phyloP scores from a whole-genome alignment of 2,888 invertebrate genomes.

The Schrankia costaestrigalis region DNA sequence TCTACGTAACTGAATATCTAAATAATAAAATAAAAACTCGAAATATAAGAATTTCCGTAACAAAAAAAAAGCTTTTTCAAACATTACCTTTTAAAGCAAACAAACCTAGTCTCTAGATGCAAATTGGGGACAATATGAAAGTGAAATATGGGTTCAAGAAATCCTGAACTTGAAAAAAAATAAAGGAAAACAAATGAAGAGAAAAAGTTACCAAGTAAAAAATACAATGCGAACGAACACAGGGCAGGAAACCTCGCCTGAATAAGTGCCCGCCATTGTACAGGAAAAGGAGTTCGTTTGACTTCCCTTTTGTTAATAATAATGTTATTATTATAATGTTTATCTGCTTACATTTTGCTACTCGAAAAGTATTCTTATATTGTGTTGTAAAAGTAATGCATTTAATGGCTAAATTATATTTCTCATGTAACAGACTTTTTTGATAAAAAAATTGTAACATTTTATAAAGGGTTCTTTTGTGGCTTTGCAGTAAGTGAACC shows the following conservation, averaged over 20 bases:
- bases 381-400: constrained; percentile 5
- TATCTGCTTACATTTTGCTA: constrained; percentile 20
- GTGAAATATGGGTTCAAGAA: constrained; percentile 79
- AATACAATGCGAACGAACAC: constrained; percentile 59
- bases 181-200: constrained; percentile 70
- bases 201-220: constrained; percentile 62
- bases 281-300: constrained; percentile 24
- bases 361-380: constrained; percentile 1
- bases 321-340: constrained; percentile 29
- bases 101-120: constrained; percentile 46
- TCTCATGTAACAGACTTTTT: too few relatives aligned
- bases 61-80: constrained; percentile 24
- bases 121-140: constrained; percentile 74
- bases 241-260: constrained; percentile 73
- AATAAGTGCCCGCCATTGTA: constrained; percentile 66
- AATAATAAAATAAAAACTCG: neutral
- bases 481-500: too few relatives aligned
- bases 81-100: constrained; percentile 34
- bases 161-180: constrained; percentile 70
- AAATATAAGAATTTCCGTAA: constrained; percentile 12
- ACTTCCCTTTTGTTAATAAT: constrained; percentile 36
- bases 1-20: too few relatives aligned
- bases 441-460: too few relatives aligned
- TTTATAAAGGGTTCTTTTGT: too few relatives aligned
- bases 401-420: constrained; percentile 20